Evolutionary conservation across 2,888 invertebrate species (phyloP), one percentile per base, ranked within the genome.

Genomic region (Megastigmus dorsalis): DNA sequence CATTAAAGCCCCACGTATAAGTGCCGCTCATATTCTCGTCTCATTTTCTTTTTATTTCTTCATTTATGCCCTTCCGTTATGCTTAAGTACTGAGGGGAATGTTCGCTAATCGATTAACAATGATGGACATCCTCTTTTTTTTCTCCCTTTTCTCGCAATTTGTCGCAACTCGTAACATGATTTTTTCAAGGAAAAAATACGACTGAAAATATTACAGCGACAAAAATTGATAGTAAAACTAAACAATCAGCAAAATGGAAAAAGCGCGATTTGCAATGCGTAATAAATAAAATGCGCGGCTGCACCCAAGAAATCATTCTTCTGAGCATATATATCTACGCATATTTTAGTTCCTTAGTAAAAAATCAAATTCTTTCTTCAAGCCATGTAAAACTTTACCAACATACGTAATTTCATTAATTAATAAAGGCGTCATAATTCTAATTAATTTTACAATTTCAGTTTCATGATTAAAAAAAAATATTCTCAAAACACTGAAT

Each of bases 261-360:
- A n/a, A 60, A 38, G 13, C 30, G 54, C 54, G 23, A 57, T 13
- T 68, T 41, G 15, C 26, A 73, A 59, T 68, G 66, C 28, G 74
- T 57, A 68, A 76, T 76, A 77, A 77, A 77, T 75, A 75, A 72
- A 71, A 75, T 74, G 74, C 65, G 30, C 57, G 23, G 52, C 59
- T 65, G 43, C 52, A 68, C 60, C 26, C 45, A 60, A 68, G 50
- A 54, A 70, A 74, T 48, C 50, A 74, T 38, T 73, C 15, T 68
- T 69, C 38, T 66, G 18, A 41, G 23, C 41, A 50, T 66, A 60
- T 74, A 60, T 65, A n/a, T 18, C 36, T 48, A 66, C 43, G 43
- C 43, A 52, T 66, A 65, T 59, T 72, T 65, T 52, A 38, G 23
- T 62, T 55, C 68, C 10, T 7, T 52, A 41, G 23, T 41, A 30